phyloP scores from a whole-genome alignment of 2,113 vertebrate genomes.

The Bostrychus sinensis region DNA sequence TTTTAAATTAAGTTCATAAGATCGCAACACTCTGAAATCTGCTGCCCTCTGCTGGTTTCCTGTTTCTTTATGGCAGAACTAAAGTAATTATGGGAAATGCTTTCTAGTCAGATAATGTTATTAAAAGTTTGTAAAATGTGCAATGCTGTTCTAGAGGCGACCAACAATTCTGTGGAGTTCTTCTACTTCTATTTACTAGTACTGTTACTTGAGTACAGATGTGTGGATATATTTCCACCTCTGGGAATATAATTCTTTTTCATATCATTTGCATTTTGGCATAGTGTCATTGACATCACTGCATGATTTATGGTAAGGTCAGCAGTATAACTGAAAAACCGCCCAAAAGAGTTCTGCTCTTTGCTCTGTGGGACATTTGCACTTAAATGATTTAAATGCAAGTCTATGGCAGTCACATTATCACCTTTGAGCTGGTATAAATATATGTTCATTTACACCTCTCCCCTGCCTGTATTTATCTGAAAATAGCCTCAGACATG shows the following conservation, averaged over 20 bases:
- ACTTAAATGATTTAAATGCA: constrained; percentile 6
- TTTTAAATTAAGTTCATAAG: no score
- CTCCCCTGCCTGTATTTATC: not conserved
- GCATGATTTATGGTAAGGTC: constrained; percentile 64
- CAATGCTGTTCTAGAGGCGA: no score
- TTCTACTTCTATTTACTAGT: no score
- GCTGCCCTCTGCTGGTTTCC: no score
- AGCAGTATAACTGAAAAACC: constrained; percentile 22
- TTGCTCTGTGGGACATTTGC: constrained; percentile 28
- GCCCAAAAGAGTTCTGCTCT: constrained; percentile 23
- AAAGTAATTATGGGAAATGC: no score
- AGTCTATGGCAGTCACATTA: not conserved
- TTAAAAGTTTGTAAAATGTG: no score
- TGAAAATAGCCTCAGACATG: not conserved
- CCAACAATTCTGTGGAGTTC: no score
- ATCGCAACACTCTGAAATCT: no score
- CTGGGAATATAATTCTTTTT: constrained; percentile 9
- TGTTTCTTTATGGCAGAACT: no score
- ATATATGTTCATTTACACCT: constrained; percentile 6
- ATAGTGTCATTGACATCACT: constrained; percentile 44
- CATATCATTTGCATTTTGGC: constrained; percentile 53
- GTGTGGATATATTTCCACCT: no score
- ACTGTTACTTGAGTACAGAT: no score
- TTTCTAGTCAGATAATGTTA: no score
- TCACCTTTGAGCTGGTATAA: not conserved